These are phyloP conservation scores for Corapipo altera DNA, from an alignment of 2,113 vertebrate genomes.

Conservation along the genomic window DNA sequence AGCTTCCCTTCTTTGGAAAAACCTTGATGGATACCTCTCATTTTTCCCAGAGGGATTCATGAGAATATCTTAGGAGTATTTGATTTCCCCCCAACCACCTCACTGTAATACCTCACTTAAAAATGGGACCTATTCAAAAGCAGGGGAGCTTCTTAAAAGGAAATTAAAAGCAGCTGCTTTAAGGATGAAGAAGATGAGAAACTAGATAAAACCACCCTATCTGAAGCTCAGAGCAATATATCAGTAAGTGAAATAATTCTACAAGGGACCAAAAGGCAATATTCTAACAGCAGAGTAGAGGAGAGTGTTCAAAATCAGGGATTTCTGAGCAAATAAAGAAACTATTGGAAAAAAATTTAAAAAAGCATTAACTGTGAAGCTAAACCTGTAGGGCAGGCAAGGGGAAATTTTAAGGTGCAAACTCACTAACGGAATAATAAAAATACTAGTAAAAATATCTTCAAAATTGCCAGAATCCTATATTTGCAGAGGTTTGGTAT, in stretches of 20 bases:
- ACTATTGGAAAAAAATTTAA: background rate
- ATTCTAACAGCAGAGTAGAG: conserved; percentile 7
- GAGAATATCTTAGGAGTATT: background rate
- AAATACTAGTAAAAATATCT: background rate
- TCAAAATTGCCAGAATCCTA: background rate
- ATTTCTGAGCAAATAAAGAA: conserved; percentile 42
- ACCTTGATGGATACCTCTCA: background rate
- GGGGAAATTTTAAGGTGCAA: background rate
- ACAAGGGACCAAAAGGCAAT: conserved; percentile 47
- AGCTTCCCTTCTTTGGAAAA: background rate
- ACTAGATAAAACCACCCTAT: conserved; percentile 3
- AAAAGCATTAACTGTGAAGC: background rate
- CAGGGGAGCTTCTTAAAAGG: conserved; percentile 16
- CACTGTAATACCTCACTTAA: background rate
- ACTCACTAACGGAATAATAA: background rate
- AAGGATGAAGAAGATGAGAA: conserved; percentile 49
- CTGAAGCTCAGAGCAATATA: conserved; percentile 52
- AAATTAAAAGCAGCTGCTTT: conserved; percentile 52
- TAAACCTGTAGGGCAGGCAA: background rate
- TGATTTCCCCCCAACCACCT: background rate
- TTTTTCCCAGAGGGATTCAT: background rate
- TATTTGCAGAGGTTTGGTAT: background rate
- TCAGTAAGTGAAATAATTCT: conserved; percentile 55
- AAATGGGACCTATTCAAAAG: conserved; percentile 24
- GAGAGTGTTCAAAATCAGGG: background rate